A percentile compares a stretch with the other conserved stretches of the same genome.
Conservation (phyloP, 2,888 invertebrate genomes). For the Chironomus tentans region DNA sequence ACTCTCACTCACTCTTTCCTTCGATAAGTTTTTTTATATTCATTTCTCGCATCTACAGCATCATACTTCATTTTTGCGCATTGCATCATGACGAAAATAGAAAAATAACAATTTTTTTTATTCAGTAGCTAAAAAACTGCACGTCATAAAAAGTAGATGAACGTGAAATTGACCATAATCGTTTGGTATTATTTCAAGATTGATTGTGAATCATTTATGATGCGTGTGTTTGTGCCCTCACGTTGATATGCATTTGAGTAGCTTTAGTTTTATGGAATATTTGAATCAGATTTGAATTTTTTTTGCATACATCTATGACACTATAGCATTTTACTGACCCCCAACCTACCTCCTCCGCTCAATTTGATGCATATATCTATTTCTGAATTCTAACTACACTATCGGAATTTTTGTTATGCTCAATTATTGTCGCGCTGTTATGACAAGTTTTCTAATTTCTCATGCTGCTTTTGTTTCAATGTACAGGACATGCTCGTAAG, state of each 20-base stretch:
- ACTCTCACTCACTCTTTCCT: neutral
- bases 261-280: neutral
- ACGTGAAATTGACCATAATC: slow-evolving; percentile 20
- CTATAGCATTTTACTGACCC: neutral
- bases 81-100: neutral
- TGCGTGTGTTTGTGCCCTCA: neutral
- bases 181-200: slow-evolving; percentile 11
- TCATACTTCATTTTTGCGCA: neutral
- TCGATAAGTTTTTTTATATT: neutral
- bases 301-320: neutral
- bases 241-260: neutral
- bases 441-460: neutral
- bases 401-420: neutral
- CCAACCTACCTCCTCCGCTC: neutral
- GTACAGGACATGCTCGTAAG: neutral
- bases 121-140: neutral
- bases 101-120: neutral
- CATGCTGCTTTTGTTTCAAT: neutral
- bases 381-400: neutral
- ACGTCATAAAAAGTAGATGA: neutral
- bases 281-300: slow-evolving; percentile 5
- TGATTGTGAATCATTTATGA: slow-evolving; percentile 8
- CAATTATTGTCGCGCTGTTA: neutral
- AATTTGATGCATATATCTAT: neutral
- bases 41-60: neutral